Percentiles rank a stretch among this genome's conserved stretches.
Evolutionary conservation across 1,140 invertebrate species (phyloP).

Genomic region (Ceratosolen fusciceps): DNA sequence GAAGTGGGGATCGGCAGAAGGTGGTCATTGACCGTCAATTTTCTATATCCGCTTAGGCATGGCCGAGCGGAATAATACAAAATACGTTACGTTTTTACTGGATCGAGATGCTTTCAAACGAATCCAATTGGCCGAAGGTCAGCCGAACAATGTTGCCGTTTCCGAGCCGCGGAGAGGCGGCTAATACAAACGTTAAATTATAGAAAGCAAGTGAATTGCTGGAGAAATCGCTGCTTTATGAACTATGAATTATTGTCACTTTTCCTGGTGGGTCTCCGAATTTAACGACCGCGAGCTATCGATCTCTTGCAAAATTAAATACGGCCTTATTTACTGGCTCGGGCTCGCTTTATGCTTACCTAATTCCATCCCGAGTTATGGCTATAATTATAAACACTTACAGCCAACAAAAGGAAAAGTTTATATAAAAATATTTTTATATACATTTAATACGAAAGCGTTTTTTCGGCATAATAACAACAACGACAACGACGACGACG

Average conservation of each 20-base stretch:
- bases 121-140: constrained; percentile 4
- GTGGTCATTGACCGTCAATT: too few species aligned
- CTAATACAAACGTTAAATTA: constrained; percentile 23
- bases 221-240: constrained; percentile 46
- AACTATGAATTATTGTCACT: constrained; percentile 44
- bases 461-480: too few species aligned
- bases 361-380: not conserved
- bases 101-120: not conserved
- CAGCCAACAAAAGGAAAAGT: not conserved
- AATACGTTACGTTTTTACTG: not conserved
- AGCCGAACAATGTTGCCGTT: constrained; percentile 8
- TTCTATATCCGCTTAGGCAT: too few species aligned
- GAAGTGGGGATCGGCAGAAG: too few species aligned
- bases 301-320: constrained; percentile 33
- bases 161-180: not conserved
- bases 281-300: constrained; percentile 44
- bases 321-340: too few species aligned
- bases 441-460: not conserved
- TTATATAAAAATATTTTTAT: constrained; percentile 7
- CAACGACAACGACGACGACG: too few species aligned
- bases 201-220: not conserved
- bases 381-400: constrained; percentile 21
- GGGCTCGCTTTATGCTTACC: too few species aligned
- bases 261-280: not conserved
- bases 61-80: not conserved